A percentile compares a stretch with the other conserved stretches of the same genome.
Evolutionary conservation across 2,888 invertebrate genomes (phyloP).

Genomic region (Chrysopilus asiliformis): DNA sequence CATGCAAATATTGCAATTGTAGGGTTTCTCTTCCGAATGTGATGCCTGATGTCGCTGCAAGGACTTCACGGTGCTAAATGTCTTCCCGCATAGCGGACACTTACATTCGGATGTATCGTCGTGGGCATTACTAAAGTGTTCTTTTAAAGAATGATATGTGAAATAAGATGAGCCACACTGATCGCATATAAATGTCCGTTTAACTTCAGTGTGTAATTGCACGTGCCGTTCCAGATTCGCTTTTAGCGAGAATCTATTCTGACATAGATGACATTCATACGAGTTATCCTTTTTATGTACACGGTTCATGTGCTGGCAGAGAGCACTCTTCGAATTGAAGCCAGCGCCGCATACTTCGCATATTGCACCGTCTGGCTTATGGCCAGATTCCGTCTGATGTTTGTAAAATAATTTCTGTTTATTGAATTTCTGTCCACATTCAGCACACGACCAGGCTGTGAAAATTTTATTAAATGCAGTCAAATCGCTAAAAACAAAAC

Average conservation of each 20-base stretch:
- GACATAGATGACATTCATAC: constrained; percentile 36
- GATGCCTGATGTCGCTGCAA: constrained; percentile 34
- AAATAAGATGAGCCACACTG: constrained; percentile 35
- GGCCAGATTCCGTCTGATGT: constrained; percentile 33
- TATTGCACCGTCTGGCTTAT: constrained; percentile 34
- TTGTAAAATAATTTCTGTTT: constrained; percentile 32
- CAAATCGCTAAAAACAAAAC: constrained; percentile 10
- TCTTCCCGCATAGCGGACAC: constrained; percentile 33
- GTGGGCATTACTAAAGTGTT: constrained; percentile 34
- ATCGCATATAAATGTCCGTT: constrained; percentile 35
- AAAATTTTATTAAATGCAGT: constrained; percentile 2
- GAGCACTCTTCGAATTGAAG: constrained; percentile 31
- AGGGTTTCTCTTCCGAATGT: constrained; percentile 35
- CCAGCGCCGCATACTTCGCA: constrained; percentile 35
- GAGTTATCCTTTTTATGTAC: constrained; percentile 35
- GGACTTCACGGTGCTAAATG: constrained; percentile 32
- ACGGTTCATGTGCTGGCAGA: constrained; percentile 34
- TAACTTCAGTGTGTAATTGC: constrained; percentile 34
- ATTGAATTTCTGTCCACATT: constrained; percentile 32
- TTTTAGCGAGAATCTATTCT: constrained; percentile 34
- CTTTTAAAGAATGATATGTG: constrained; percentile 34
- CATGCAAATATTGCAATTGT: constrained; percentile 33
- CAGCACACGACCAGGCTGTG: constrained; percentile 30
- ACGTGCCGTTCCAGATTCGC: constrained; percentile 36
- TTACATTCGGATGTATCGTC: constrained; percentile 33